Base-by-base conservation (phyloP, 2,113 vertebrate genomes). In the Chaenocephalus aceratus region DNA sequence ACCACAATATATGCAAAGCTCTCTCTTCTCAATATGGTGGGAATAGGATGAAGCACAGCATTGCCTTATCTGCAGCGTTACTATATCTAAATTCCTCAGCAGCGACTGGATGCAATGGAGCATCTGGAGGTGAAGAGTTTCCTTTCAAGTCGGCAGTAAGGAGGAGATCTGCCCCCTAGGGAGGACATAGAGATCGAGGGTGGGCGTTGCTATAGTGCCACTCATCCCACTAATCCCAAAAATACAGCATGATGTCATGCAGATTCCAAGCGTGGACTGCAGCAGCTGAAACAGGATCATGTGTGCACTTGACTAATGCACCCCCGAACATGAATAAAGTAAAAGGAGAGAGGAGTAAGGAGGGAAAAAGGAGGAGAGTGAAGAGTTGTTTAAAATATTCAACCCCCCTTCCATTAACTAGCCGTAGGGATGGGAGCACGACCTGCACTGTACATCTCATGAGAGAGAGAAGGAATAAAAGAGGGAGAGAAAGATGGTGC, bases 331-430 rank as follows among this genome's bases (percentile, higher is more conserved):
- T 72, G 79, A 68, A 60, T 45, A 72, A 59, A 30, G 45, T 52
- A 41, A 16, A 66, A 63, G 67, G 76, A 67, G 69, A 81, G 81
- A 77, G 45, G 76, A 77, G 78, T 51, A 70, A 23, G 72, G 53
- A 82, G 83, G 68, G 61, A 36, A 83, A 77, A 82, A 84, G 64
- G 68, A 87, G 82, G 77, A 84, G 85, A 89, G 86, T 71, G 83
- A 83, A 88, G 88, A 72, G 75, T 80, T 77, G 88, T 86, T 91
- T 95, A 91, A 95, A 94, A 94, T 94, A 94, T 95, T 95, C 92
- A 94, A 90, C 83, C 88, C 79, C 69, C 69, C 89, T 89, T 94
- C 93, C 94, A 94, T 94, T 94, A 94, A 91, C 90, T 79, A 80
- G 80, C 77, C 69, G 45, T 85, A 85, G 70, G 60, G 90, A 91